A percentile compares a stretch with the other conserved stretches of the same genome.
Evolutionary conservation across 2,888 invertebrate species (phyloP).

Genomic region (Volucella zonaria): DNA sequence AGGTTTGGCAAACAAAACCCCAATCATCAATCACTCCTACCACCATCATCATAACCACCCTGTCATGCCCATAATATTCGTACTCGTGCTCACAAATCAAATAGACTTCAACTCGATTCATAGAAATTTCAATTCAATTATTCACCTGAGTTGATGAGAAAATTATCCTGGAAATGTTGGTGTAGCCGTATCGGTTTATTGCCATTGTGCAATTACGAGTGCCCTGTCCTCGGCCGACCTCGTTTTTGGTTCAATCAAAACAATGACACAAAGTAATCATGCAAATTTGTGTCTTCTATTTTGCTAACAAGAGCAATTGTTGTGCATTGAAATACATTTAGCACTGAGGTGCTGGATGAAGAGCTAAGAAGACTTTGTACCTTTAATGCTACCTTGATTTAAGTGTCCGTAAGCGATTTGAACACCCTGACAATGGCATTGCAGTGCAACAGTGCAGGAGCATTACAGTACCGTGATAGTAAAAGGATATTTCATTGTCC

Average conservation of each 20-base stretch:
- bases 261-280: constrained; percentile 70
- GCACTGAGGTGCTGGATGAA: not conserved
- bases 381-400: constrained; percentile 32
- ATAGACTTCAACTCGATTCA: constrained; percentile 49
- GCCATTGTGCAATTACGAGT: constrained; percentile 11
- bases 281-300: constrained; percentile 66
- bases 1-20: constrained; percentile 32
- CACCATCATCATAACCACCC: not conserved
- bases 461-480: not conserved
- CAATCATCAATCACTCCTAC: constrained; percentile 58
- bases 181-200: constrained; percentile 55
- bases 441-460: not conserved
- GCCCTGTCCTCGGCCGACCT: constrained; percentile 46
- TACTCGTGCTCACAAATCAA: constrained; percentile 23
- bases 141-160: constrained; percentile 58
- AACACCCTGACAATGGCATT: not conserved
- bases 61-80: not conserved
- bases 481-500: constrained; percentile 42
- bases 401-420: constrained; percentile 16
- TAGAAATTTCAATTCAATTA: constrained; percentile 67
- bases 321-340: constrained; percentile 56
- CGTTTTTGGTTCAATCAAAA: constrained; percentile 65
- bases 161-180: constrained; percentile 41
- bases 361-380: not conserved
- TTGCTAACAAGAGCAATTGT: constrained; percentile 64